Evolutionary conservation across 2,113 vertebrate species (phyloP), one percentile per base, ranked within the genome.

Genomic region (Dendrocopos noguchii): DNA sequence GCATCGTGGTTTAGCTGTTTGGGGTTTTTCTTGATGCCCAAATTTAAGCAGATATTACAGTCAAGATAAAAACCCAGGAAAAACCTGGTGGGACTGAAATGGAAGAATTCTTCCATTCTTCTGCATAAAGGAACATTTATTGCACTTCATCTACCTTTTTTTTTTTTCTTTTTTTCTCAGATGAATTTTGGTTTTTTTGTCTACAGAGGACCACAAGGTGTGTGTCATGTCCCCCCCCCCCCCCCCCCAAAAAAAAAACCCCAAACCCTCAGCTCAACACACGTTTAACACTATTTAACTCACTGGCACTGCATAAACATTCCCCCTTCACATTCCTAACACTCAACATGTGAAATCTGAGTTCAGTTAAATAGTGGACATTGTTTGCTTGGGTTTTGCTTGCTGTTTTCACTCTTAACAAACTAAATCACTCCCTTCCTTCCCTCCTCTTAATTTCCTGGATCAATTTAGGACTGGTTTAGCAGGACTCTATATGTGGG

Each of bases 141-240:
- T 87, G 29, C 61, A 85, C 80, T 85, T 91, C 8, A 74, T 66
- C 24, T 76, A 7, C 15, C 22, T 75, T 70, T 4, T 65, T 67
- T 44, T 65, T 80, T 90, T 84, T 75, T 50, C 15, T 42, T 14
- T 9, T 42, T 42, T 87, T 80, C 80, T 67, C 39, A 74, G 36
- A 73, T 85, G 77, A 71, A 74, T 89, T 77, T 85, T 57, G 12
- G 19, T 89, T 28, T 71, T 92, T 57, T 79, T 67, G 73, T 63
- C 29, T 66, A 47, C 59, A 60, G 67, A 93, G 82, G 60, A 61
- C 34, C 57, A 27, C 4, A 10, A 12, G 22, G 21, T 50, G 50
- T 52, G 50, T 50, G 20, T 50, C 0, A 0, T 36, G 53, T 0
- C 0, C 8, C 44, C 13, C 21, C 12, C 3, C 5, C 25, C 5